A percentile compares a stretch with the other conserved stretches of the same genome.
phyloP scores from a whole-genome alignment of 2,797 vertebrate genomes.

The Cirrhinus molitorella region DNA sequence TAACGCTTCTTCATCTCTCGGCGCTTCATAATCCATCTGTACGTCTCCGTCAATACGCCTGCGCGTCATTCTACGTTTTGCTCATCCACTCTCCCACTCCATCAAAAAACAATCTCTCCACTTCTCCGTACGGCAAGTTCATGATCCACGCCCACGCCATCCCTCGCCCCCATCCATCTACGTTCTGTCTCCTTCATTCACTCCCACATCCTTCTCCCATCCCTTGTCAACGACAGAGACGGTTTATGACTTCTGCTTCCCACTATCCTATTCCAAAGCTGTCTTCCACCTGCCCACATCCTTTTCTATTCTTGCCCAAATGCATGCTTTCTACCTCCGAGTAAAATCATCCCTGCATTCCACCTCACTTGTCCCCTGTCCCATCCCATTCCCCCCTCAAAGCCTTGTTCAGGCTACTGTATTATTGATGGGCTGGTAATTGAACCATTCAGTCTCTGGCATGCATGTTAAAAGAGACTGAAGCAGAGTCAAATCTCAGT shows the following conservation, averaged over 20 bases:
- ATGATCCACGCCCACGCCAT: conserved; percentile 44
- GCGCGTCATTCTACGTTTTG: conserved; percentile 24
- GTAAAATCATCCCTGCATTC: not conserved
- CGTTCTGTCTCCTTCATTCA: conserved; percentile 23
- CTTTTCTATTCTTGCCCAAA: conserved; percentile 29
- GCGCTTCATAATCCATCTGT: conserved; percentile 26
- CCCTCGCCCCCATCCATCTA: conserved; percentile 39
- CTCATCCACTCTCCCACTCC: conserved; percentile 36
- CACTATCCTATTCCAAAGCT: conserved; percentile 34
- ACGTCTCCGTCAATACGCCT: conserved; percentile 22
- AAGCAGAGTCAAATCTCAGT: conserved; percentile 73
- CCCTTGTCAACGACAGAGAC: conserved; percentile 26
- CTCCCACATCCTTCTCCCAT: conserved; percentile 37
- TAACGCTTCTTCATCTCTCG: conserved; percentile 10
- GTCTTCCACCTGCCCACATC: conserved; percentile 43
- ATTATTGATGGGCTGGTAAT: conserved; percentile 75
- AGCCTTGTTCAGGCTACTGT: conserved; percentile 60
- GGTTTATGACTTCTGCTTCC: conserved; percentile 42
- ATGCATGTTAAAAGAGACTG: conserved; percentile 64
- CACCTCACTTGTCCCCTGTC: not conserved
- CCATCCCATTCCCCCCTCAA: not conserved
- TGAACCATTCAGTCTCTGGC: conserved; percentile 64
- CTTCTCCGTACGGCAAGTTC: conserved; percentile 36
- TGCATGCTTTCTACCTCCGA: not conserved
- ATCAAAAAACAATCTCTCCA: conserved; percentile 35